These are phyloP conservation scores for Microtus ochrogaster DNA, from an alignment of 2,113 vertebrate species.

Conservation along the genomic window DNA sequence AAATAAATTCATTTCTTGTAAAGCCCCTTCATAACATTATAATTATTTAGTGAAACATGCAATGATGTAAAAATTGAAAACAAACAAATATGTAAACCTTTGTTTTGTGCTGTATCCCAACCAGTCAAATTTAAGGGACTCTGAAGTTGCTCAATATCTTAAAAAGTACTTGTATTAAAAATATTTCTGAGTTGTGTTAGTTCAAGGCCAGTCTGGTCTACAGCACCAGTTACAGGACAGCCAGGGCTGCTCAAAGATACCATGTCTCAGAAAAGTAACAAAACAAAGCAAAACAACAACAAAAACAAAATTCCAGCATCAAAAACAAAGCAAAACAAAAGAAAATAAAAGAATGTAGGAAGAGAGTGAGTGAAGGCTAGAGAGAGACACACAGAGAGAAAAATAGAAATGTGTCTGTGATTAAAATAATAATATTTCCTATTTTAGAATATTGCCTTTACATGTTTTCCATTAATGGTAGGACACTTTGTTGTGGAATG, in stretches of 20 bases:
- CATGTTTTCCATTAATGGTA: not conserved
- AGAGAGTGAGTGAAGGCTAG: too few species aligned
- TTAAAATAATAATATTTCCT: slow-evolving; percentile 35
- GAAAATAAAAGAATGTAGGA: not conserved
- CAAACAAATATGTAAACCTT: not conserved
- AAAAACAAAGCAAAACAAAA: not conserved
- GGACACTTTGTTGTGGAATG: not conserved
- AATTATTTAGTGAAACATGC: not conserved
- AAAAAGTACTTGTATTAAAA: not conserved
- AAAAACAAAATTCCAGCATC: too few species aligned
- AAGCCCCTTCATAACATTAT: not conserved
- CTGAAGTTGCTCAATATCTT: not conserved
- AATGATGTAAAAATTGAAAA: not conserved
- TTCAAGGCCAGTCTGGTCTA: not conserved
- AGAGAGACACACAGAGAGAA: not conserved
- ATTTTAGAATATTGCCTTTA: not conserved
- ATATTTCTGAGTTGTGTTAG: not conserved
- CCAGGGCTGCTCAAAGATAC: not conserved
- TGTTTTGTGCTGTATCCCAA: not conserved
- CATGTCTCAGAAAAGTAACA: not conserved
- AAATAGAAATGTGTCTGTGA: not conserved
- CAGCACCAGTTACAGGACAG: not conserved
- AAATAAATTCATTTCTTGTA: not conserved
- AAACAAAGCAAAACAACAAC: too few species aligned
- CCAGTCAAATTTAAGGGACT: not conserved